Conservation (phyloP, 1,140 invertebrate genomes). For the Sinella curviseta region DNA sequence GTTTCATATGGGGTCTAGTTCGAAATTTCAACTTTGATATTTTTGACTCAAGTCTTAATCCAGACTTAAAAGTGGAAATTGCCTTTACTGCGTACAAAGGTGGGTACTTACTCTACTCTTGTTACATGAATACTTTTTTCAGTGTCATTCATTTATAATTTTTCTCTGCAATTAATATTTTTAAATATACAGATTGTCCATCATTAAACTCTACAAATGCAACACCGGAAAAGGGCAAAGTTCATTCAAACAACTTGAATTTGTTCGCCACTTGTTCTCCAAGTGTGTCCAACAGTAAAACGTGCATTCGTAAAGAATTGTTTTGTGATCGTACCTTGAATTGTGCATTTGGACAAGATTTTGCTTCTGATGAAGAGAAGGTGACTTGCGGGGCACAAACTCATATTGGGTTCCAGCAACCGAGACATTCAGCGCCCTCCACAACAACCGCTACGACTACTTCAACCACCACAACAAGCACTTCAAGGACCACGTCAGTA, state of each 20-base stretch:
- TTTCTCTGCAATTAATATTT: not conserved
- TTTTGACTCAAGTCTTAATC: slow-evolving; percentile 39
- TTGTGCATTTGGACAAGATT: slow-evolving; percentile 35
- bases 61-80: slow-evolving; percentile 33
- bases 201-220: not conserved
- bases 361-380: slow-evolving; percentile 32
- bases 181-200: not conserved
- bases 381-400: slow-evolving; percentile 22
- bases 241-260: not conserved
- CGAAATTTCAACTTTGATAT: slow-evolving; percentile 41
- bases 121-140: not conserved
- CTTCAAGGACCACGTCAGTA: not conserved
- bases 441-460: slow-evolving; percentile 10
- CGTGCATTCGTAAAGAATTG: slow-evolving; percentile 31
- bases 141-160: not conserved
- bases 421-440: not conserved
- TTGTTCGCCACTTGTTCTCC: not conserved
- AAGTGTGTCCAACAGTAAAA: slow-evolving; percentile 3
- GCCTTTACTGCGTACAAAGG: slow-evolving; percentile 39
- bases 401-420: not conserved
- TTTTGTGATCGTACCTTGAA: slow-evolving; percentile 33
- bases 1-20: slow-evolving; percentile 40
- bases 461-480: slow-evolving; percentile 23
- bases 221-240: not conserved
- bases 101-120: not conserved